Evolutionary conservation across 2,113 vertebrate species (phyloP).

Genomic region (Barbus barbus): DNA sequence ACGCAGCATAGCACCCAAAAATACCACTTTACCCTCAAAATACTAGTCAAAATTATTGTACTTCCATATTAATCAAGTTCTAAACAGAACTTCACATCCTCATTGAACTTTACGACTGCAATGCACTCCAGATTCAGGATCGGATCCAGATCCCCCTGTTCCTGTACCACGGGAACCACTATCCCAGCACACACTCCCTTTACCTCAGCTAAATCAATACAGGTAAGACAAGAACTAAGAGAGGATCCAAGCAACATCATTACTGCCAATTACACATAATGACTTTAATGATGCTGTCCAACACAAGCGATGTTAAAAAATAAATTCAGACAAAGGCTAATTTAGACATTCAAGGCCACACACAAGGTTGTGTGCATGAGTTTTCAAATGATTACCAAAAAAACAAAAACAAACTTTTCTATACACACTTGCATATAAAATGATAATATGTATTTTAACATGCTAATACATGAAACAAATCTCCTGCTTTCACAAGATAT

Average conservation of each 20-base stretch:
- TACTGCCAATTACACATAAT: not conserved
- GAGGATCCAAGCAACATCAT: not conserved
- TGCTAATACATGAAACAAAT: not conserved
- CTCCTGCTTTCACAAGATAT: not conserved
- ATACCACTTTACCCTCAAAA: no score
- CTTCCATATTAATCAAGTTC: no score
- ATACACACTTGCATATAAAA: no score
- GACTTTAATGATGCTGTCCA: conserved; percentile 18
- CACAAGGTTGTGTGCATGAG: not conserved
- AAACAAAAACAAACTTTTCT: not conserved
- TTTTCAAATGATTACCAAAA: not conserved
- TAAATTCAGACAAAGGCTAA: not conserved
- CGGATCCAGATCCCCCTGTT: not conserved
- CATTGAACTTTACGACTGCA: no score
- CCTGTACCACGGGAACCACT: not conserved
- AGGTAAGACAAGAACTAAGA: conserved; percentile 4
- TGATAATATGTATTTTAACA: not conserved
- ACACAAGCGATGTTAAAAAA: not conserved
- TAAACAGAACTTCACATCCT: no score
- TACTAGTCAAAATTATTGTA: no score
- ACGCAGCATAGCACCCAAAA: not conserved
- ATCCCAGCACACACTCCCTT: not conserved
- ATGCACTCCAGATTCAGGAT: not conserved
- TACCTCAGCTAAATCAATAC: conserved; percentile 8
- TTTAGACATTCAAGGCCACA: not conserved